A percentile compares a stretch with the other conserved stretches of the same genome.
Evolutionary conservation across 2,797 vertebrate genomes (phyloP).

Genomic region (Nasua narica): DNA sequence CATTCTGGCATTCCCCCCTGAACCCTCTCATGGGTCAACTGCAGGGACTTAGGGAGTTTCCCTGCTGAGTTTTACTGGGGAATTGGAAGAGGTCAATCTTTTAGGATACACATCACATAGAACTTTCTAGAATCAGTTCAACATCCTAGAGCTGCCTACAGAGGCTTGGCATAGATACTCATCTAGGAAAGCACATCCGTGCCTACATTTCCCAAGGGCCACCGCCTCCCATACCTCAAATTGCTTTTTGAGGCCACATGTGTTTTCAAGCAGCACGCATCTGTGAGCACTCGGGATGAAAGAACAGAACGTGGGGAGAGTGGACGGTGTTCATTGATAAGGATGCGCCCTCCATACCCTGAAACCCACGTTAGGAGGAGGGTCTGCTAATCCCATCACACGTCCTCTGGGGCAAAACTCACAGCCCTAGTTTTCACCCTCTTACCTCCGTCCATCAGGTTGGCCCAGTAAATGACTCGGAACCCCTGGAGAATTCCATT

Average conservation of each 20-base stretch:
- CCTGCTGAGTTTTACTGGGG: not conserved
- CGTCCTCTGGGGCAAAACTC: no score
- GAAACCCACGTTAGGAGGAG: rapidly evolving
- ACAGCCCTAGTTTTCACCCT: rapidly evolving
- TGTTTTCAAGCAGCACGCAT: not conserved
- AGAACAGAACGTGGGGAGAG: not conserved
- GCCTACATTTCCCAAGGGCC: not conserved
- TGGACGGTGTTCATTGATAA: not conserved
- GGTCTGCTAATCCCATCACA: rapidly evolving
- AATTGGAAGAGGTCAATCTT: not conserved
- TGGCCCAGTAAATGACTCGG: conserved; percentile 98
- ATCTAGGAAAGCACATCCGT: not conserved
- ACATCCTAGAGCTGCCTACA: not conserved
- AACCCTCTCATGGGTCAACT: rapidly evolving
- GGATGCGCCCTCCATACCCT: rapidly evolving
- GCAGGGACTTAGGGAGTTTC: not conserved
- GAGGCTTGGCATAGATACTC: not conserved
- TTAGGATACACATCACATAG: not conserved
- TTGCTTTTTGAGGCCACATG: not conserved
- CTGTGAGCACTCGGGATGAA: not conserved
- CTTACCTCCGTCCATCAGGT: conserved; percentile 97
- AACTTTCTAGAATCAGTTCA: not conserved
- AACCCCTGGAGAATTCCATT: conserved; percentile 98
- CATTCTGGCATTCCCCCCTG: not conserved
- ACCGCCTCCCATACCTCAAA: not conserved